Base-by-base conservation (phyloP, 30 jellyfish, hydroid and myxozoan species). In the Nemopilema nomurai region DNA sequence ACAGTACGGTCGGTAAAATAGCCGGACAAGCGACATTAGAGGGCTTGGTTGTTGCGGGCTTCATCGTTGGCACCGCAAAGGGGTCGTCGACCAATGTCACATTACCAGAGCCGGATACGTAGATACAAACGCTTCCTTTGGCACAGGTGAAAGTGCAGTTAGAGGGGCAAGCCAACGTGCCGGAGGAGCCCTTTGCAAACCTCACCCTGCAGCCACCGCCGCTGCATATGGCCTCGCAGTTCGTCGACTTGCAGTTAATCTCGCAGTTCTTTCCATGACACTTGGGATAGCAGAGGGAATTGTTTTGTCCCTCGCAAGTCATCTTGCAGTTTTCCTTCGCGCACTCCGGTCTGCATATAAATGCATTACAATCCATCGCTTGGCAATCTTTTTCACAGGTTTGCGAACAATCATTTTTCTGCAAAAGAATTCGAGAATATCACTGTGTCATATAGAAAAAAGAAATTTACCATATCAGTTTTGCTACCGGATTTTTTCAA, bases 141-240 rank as follows among this genome's bases (percentile, higher is more conserved):
- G 83, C 90, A 49, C 90, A 80, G n/a, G 29, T 25, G 19, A 80
- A 32, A 41, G 53, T 68, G 82, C 82, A 80, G 23, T 49, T 67
- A 63, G 74, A 82, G 8, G 71, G 74, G 41, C 90, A 80, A 21
- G 66, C 18, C 7, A 67, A 17, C 57, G 31, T 4, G 8, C 83
- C 90, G 0, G 57, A 26, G 75, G 65, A 9, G 30, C 78, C 62
- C 21, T 67, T 80, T 69, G 74, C 69, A 69, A 65, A 80, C 53
- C 29, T 80, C 74, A 80, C 77, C 0, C 20, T 67, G 63, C 90
- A 80, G 16, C 75, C 52, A 13, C 90, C 90, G 18, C 82, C 82
- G 0, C 13, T 24, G 74, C 90, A 80, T 30, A 6, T 0, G 27
- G 76, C 75, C 41, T 68, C 76, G 25, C 90, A 80, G 23, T 70